These are phyloP conservation scores for Nothoprocta pentlandii DNA, from an alignment of 2,113 vertebrate genomes.

Conservation along the genomic window DNA sequence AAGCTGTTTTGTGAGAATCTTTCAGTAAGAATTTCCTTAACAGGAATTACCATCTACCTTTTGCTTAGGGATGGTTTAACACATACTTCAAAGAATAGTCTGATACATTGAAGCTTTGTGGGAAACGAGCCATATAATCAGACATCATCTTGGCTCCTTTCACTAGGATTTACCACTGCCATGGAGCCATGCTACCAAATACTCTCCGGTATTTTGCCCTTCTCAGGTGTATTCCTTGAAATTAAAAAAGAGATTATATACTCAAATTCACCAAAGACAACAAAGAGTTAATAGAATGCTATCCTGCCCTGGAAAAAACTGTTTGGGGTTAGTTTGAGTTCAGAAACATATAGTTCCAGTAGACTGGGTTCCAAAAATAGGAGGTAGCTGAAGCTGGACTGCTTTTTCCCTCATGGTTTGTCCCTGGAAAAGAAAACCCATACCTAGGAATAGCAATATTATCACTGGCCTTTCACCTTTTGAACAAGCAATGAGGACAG, in stretches of 20 bases:
- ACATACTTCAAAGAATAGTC: not conserved
- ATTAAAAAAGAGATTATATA: not conserved
- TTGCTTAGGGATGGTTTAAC: not conserved
- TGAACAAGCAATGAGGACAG: not conserved
- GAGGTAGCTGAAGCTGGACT: not conserved
- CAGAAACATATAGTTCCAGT: not conserved
- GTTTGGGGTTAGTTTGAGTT: not conserved
- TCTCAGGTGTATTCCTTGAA: not conserved
- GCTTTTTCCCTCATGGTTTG: not conserved
- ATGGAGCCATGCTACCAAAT: not conserved
- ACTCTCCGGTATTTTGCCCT: not conserved
- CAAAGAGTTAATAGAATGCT: not conserved
- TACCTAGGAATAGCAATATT: not conserved
- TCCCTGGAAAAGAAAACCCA: not conserved
- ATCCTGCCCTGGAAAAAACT: not conserved
- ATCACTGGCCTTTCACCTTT: not conserved
- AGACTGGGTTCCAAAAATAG: not conserved
- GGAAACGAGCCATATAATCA: not conserved
- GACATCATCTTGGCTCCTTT: not conserved
- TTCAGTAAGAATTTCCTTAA: not conserved
- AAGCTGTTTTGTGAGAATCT: not conserved
- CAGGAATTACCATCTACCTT: not conserved
- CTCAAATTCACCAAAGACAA: not conserved
- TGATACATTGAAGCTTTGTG: not conserved
- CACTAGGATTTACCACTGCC: not conserved